Evolutionary conservation across 2,113 vertebrate genomes (phyloP).

Genomic region (Silurus asotus): DNA sequence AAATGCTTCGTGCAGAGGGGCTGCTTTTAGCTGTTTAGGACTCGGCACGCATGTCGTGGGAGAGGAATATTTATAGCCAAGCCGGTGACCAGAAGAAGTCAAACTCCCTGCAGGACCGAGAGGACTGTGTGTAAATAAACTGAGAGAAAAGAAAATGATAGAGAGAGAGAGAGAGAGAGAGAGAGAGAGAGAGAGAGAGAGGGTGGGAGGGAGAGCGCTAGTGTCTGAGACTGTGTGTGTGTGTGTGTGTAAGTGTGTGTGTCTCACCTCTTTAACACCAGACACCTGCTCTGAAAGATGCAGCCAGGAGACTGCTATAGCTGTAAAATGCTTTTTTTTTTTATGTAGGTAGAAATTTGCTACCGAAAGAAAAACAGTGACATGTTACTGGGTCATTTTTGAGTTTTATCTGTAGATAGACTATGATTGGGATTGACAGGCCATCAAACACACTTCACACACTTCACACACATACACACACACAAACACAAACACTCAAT

Average conservation of each 20-base stretch:
- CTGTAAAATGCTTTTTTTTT: background rate
- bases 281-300: background rate
- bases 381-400: background rate
- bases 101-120: slow-evolving; percentile 34
- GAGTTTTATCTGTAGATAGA: background rate
- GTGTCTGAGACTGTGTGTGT: background rate
- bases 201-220: slow-evolving; percentile 38
- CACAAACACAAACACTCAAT: background rate
- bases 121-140: slow-evolving; percentile 33
- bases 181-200: slow-evolving; percentile 39
- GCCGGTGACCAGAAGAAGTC: slow-evolving; percentile 33
- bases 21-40: slow-evolving; percentile 27
- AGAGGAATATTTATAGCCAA: slow-evolving; percentile 37
- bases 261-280: background rate
- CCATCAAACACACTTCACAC: background rate
- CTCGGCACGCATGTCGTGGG: slow-evolving; percentile 22
- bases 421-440: background rate
- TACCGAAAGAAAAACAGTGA: background rate
- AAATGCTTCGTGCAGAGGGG: background rate
- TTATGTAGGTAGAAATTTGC: background rate
- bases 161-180: slow-evolving; percentile 3
- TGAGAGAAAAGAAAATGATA: background rate
- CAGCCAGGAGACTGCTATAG: background rate
- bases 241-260: background rate
- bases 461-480: background rate